Evolutionary conservation across 2,888 invertebrate genomes (phyloP).

Genomic region (Molorchus minor): DNA sequence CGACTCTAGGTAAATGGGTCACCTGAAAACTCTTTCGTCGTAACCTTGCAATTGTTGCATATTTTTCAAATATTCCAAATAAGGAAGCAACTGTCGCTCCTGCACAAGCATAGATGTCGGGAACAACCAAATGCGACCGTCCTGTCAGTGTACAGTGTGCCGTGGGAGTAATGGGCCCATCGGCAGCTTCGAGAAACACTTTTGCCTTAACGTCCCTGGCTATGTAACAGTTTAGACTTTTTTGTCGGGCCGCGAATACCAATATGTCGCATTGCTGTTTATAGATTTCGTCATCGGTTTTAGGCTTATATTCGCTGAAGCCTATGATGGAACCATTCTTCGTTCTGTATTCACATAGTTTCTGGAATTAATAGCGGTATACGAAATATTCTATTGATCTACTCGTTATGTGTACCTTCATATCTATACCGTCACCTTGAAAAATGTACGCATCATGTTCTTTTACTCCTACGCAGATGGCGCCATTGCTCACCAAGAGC

Average conservation of each 20-base stretch:
- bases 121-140: conserved; percentile 54
- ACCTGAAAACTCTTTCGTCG: conserved; percentile 36
- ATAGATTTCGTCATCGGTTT: conserved; percentile 46
- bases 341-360: conserved; percentile 47
- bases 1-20: too few species aligned
- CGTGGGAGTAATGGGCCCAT: conserved; percentile 55
- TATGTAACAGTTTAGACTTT: conserved; percentile 52
- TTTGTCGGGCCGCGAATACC: conserved; percentile 55
- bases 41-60: conserved; percentile 36
- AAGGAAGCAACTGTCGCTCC: conserved; percentile 55
- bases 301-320: conserved; percentile 47
- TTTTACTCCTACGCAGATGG: conserved; percentile 57
- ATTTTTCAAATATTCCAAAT: conserved; percentile 55
- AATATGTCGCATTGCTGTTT: conserved; percentile 56
- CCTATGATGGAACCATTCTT: conserved; percentile 48
- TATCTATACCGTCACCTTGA: conserved; percentile 53
- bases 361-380: conserved; percentile 41
- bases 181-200: conserved; percentile 57
- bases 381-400: too few species aligned
- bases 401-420: conserved; percentile 36
- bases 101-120: conserved; percentile 56
- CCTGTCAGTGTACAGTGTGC: conserved; percentile 55
- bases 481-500: conserved; percentile 50
- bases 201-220: conserved; percentile 57
- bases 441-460: conserved; percentile 54